phyloP scores from a whole-genome alignment of 2,113 vertebrate species.

The Neomonachus schauinslandi region DNA sequence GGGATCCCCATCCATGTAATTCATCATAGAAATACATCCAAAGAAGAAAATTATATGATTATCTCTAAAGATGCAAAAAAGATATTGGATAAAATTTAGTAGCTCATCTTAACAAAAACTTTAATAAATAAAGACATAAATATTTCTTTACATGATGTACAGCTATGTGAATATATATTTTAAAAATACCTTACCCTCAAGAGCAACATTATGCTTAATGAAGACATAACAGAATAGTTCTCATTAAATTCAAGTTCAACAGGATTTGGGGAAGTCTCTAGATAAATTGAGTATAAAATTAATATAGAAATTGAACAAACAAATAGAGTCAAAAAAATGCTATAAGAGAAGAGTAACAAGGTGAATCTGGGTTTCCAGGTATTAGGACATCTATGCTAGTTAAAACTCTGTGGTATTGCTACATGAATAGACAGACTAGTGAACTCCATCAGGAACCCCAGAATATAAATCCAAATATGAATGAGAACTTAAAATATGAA shows the following conservation, averaged over 20 bases:
- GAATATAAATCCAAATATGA: not conserved
- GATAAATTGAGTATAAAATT: not conserved
- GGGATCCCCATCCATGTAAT: not conserved
- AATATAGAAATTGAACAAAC: not conserved
- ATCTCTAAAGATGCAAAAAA: not conserved
- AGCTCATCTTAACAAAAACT: not conserved
- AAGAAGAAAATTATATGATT: not conserved
- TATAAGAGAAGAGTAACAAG: not conserved
- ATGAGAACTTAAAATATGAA: not conserved
- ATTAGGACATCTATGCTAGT: not conserved
- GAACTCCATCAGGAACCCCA: not conserved
- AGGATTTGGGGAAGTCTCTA: not conserved
- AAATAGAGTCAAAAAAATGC: not conserved
- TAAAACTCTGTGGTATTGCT: not conserved
- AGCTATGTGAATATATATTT: not conserved
- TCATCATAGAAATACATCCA: slow-evolving; percentile 1
- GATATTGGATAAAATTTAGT: not conserved
- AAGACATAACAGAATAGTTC: not conserved
- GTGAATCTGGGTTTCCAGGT: not conserved
- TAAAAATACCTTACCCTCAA: not conserved
- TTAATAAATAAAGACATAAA: not conserved
- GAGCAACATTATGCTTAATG: not conserved
- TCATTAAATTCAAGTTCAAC: slow-evolving; percentile 3
- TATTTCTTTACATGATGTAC: not conserved
- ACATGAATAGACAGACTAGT: not conserved